Conservation (phyloP, 53 echinoderm and acorn worm genomes). For the Mesocentrotus franciscanus region DNA sequence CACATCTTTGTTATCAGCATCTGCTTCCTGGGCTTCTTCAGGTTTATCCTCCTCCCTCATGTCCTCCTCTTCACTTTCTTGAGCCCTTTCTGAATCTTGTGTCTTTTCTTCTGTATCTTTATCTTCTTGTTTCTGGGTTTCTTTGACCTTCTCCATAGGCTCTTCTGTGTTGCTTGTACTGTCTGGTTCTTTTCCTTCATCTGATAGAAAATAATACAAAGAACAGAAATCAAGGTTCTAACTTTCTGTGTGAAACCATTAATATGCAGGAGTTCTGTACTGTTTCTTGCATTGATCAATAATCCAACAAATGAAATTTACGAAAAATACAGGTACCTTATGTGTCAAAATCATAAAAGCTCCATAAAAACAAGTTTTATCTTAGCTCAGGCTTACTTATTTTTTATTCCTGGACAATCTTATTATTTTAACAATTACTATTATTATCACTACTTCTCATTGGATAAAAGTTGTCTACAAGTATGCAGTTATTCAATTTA, state of each 20-base stretch:
- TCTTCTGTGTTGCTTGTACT: not conserved
- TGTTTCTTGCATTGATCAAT: no score
- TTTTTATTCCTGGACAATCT: not conserved
- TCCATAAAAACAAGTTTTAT: no score
- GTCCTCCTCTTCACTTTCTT: conserved; percentile 31
- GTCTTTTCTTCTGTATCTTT: not conserved
- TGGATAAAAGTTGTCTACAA: not conserved
- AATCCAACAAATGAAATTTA: no score
- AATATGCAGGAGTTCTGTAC: not conserved
- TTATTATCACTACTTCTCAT: not conserved
- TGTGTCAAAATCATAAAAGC: no score
- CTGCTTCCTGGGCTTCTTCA: not conserved
- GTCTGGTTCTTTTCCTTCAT: not conserved
- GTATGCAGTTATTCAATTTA: not conserved
- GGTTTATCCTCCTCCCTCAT: not conserved
- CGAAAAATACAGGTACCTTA: no score
- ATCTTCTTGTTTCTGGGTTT: not conserved
- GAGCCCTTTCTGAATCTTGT: not conserved
- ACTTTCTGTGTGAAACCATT: not conserved
- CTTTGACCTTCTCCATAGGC: not conserved
- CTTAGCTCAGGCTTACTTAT: not conserved
- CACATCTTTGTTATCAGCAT: not conserved
- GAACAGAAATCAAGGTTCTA: not conserved
- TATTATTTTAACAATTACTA: not conserved
- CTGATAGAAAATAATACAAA: not conserved